Percentiles rank a stretch among this genome's conserved stretches.
Conservation (phyloP, 2,113 vertebrate genomes). For the Macaca nemestrina region DNA sequence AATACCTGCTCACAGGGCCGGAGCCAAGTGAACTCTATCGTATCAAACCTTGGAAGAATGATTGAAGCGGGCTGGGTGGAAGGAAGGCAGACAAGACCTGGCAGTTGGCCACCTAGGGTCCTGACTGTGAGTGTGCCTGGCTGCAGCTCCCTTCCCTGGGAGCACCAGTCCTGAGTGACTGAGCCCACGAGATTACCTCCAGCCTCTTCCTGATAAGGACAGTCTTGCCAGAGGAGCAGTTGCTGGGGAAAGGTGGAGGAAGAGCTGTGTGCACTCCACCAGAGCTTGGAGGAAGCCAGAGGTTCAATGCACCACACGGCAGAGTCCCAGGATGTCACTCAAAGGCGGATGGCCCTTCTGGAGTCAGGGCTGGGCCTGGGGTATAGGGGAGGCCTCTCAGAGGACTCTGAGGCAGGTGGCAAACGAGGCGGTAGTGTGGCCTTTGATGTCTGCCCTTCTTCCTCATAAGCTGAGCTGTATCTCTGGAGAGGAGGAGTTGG, state of each 20-base stretch:
- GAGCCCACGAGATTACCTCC: neutral
- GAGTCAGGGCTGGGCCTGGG: neutral
- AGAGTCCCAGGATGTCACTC: neutral
- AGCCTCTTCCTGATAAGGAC: no score
- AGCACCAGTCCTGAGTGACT: neutral
- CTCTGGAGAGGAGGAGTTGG: neutral
- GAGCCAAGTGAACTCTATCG: neutral
- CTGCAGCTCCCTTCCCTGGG: neutral
- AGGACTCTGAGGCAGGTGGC: neutral
- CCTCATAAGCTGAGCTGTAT: neutral
- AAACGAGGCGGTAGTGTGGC: rapidly evolving
- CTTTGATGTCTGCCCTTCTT: neutral
- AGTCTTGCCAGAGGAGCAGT: neutral
- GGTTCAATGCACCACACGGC: neutral
- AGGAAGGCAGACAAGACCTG: rapidly evolving
- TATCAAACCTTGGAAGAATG: neutral
- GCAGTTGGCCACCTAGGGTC: neutral
- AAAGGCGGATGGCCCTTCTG: neutral
- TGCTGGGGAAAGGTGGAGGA: neutral
- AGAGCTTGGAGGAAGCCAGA: neutral
- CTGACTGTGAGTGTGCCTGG: neutral
- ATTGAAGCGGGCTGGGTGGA: neutral
- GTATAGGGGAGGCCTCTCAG: neutral
- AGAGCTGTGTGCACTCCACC: neutral
- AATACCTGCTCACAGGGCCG: neutral